These are phyloP conservation scores for Protobothrops mucrosquamatus DNA, from an alignment of 2,113 vertebrate species.

Conservation along the genomic window DNA sequence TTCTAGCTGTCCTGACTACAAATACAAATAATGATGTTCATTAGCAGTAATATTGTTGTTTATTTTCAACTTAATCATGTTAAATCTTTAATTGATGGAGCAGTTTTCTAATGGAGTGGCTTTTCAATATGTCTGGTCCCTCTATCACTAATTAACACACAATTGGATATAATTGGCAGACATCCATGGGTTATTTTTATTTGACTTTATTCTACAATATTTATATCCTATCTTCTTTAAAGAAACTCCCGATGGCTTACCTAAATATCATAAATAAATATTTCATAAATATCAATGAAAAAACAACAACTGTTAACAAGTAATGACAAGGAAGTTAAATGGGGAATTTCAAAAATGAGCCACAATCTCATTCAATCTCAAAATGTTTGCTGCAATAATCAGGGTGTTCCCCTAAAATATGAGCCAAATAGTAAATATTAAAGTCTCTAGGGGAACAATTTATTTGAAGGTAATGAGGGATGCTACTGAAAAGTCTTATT, in stretches of 20 bases:
- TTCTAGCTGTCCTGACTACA: not conserved
- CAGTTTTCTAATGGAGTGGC: not conserved
- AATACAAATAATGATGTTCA: not conserved
- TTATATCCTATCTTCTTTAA: not conserved
- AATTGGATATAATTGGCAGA: not conserved
- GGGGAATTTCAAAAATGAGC: not conserved
- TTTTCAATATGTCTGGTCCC: not conserved
- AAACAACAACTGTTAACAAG: not conserved
- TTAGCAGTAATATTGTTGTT: not conserved
- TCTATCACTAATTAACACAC: not conserved
- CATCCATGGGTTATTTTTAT: not conserved
- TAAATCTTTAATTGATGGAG: not conserved
- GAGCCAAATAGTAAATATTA: not conserved
- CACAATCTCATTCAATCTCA: not conserved
- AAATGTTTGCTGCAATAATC: not conserved
- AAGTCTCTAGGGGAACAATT: not conserved
- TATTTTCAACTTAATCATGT: not conserved
- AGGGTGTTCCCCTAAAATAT: not conserved
- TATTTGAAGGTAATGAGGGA: not conserved
- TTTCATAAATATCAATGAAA: not conserved
- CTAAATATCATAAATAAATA: too few relatives aligned
- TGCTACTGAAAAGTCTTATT: not conserved
- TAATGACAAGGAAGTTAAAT: not conserved
- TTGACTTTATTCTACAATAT: not conserved
- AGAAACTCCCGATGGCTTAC: not conserved